Evolutionary conservation across 2,113 vertebrate genomes (phyloP).

Genomic region (Aleadryas rufinucha): DNA sequence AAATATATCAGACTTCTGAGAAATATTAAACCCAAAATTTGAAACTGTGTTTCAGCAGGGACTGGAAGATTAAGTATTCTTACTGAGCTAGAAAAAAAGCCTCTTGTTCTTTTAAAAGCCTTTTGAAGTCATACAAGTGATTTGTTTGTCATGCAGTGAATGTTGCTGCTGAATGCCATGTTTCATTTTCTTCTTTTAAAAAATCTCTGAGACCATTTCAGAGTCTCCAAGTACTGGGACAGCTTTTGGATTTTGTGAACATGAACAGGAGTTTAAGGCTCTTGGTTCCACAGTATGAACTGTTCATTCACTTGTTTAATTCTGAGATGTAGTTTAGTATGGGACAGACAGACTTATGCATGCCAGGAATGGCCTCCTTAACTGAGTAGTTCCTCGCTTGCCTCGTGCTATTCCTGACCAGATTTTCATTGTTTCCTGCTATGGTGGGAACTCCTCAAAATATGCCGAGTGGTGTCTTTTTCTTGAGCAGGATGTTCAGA

Average conservation of each 20-base stretch:
- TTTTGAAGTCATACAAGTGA: background rate
- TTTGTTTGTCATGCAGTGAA: background rate
- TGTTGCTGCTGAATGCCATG: background rate
- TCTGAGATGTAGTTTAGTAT: background rate
- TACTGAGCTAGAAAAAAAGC: background rate
- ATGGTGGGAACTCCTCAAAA: background rate
- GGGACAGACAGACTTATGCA: background rate
- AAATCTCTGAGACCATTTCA: background rate
- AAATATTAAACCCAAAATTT: background rate
- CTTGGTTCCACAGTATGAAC: background rate
- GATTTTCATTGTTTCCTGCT: background rate
- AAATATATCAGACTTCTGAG: background rate
- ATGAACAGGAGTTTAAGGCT: background rate
- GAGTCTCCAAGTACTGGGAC: background rate
- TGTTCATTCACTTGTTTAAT: background rate
- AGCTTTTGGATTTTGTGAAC: background rate
- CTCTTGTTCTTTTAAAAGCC: background rate
- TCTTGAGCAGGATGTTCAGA: background rate
- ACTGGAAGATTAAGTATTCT: background rate
- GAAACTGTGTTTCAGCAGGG: background rate
- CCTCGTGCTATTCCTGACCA: background rate
- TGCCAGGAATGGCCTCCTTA: background rate
- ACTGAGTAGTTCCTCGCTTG: background rate
- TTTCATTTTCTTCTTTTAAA: background rate
- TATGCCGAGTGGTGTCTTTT: rapidly evolving